Base-by-base conservation (phyloP, 2,888 invertebrate species). In the Scaeva pyrastri region DNA sequence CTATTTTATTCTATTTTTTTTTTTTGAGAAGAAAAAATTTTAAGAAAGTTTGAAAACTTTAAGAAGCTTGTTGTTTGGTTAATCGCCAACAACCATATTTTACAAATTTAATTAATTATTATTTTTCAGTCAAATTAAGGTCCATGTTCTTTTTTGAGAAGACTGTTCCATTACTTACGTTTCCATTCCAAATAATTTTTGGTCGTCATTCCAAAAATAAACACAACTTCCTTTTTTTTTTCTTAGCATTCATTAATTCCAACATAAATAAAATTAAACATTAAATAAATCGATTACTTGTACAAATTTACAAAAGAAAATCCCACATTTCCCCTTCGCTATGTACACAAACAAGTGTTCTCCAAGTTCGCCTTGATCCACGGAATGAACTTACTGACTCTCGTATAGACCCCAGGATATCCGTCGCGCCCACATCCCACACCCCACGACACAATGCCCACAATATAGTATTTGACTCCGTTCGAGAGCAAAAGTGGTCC, bases 401-500 rank as follows among this genome's bases (percentile, higher is more conserved):
- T 90, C 1, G 93, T 93, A 88, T 93, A 93, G 21, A 93, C 93
- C n/a, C 93, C 93, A 0, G 93, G 93, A 82, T 93, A 93, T n/a
- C 93, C 93, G 31, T 92, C 92, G 23, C 93, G 90, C 11, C 93
- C 93, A 70, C 93, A 93, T 12, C 93, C 93, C 50, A 97, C 96
- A 12, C 97, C 97, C 97, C 97, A 97, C 0, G 97, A 97, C 0
- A 97, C 97, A 88, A 97, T 96, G 41, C 97, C 97, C 72, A 96
- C 95, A 74, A 97, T 96, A 93, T 97, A 96, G 89, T 94, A 95
- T 91, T 95, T 96, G 79, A 96, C 96, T 41, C 95, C 96, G 88
- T 95, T 95, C 87, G 96, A 95, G 4, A 97, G 93, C 0, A 97
- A 93, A 55, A 97, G 93, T 0, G 97, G 97, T 0, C 97, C 97